Evolutionary conservation across 2,113 vertebrate species (phyloP).

Genomic region (Carassius auratus): DNA sequence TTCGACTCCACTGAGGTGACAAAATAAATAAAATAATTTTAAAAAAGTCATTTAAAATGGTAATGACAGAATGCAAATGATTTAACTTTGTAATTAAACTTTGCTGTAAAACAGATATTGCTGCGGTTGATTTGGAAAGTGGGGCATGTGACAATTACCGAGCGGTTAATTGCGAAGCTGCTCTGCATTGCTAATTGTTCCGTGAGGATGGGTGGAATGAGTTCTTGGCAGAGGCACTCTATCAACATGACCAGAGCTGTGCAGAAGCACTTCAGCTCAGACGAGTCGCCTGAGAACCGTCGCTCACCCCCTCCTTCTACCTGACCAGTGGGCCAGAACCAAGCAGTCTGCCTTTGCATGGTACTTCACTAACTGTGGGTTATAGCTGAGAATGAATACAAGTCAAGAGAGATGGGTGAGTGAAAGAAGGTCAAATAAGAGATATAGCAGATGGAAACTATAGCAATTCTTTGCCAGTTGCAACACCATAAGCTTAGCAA

Average conservation of each 20-base stretch:
- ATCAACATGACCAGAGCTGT: slow-evolving; percentile 55
- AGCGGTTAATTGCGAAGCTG: slow-evolving; percentile 80
- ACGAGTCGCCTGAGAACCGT: slow-evolving; percentile 38
- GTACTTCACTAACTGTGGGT: slow-evolving; percentile 14
- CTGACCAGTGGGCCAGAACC: slow-evolving; percentile 39
- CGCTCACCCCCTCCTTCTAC: slow-evolving; percentile 8
- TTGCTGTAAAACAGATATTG: slow-evolving; percentile 79
- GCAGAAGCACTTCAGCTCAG: slow-evolving; percentile 19
- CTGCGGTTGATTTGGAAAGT: slow-evolving; percentile 76
- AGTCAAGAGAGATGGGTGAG: slow-evolving; percentile 56
- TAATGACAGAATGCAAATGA: slow-evolving; percentile 73
- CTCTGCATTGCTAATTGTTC: slow-evolving; percentile 81
- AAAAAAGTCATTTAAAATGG: slow-evolving; percentile 71
- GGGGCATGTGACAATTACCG: slow-evolving; percentile 79
- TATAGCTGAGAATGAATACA: slow-evolving; percentile 70
- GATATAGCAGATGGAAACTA: neutral
- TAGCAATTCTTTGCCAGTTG: neutral
- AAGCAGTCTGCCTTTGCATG: slow-evolving; percentile 25
- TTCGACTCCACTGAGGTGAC: slow-evolving; percentile 30
- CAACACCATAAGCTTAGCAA: neutral
- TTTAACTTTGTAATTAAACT: slow-evolving; percentile 79
- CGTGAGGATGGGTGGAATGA: slow-evolving; percentile 71
- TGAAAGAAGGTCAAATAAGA: slow-evolving; percentile 6
- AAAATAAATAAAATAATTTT: slow-evolving; percentile 52
- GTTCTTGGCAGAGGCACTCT: slow-evolving; percentile 70